Conservation (phyloP, 2,113 vertebrate species). For the Ceyx melanurus region DNA sequence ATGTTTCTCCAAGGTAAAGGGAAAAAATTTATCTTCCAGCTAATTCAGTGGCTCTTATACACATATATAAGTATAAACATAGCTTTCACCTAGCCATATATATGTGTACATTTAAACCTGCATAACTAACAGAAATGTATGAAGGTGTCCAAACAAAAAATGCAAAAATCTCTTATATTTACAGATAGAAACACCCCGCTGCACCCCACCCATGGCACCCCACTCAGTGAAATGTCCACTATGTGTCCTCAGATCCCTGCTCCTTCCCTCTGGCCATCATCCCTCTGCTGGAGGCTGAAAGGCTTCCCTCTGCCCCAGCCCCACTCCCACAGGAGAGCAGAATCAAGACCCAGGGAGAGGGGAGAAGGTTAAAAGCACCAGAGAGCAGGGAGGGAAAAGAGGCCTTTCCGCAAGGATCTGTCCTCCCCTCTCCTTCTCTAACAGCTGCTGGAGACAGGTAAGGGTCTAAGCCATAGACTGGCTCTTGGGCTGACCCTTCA, state of each 20-base stretch:
- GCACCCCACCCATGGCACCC: too few relatives aligned
- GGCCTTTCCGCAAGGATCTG: not conserved
- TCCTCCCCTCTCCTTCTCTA: not conserved
- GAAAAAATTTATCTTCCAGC: not conserved
- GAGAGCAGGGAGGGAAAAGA: not conserved
- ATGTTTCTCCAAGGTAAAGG: not conserved
- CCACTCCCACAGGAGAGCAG: too few relatives aligned
- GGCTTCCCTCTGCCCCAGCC: too few relatives aligned
- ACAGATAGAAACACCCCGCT: too few relatives aligned
- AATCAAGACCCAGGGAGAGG: not conserved
- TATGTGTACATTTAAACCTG: not conserved
- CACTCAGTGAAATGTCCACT: too few relatives aligned
- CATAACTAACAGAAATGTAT: fast-evolving
- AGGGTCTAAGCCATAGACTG: not conserved
- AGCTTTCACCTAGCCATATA: not conserved
- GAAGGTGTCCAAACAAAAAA: not conserved
- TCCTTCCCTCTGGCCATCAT: too few relatives aligned
- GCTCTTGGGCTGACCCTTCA: not conserved
- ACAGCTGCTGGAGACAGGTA: not conserved
- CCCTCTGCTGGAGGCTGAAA: too few relatives aligned
- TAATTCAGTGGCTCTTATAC: not conserved
- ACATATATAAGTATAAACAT: not conserved
- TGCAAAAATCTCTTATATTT: too few relatives aligned
- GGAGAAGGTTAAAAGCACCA: not conserved
- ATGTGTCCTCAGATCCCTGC: too few relatives aligned